Percentiles rank a stretch among this genome's conserved stretches.
phyloP scores from a whole-genome alignment of 2,888 invertebrate genomes.

The Eilema depressum region DNA sequence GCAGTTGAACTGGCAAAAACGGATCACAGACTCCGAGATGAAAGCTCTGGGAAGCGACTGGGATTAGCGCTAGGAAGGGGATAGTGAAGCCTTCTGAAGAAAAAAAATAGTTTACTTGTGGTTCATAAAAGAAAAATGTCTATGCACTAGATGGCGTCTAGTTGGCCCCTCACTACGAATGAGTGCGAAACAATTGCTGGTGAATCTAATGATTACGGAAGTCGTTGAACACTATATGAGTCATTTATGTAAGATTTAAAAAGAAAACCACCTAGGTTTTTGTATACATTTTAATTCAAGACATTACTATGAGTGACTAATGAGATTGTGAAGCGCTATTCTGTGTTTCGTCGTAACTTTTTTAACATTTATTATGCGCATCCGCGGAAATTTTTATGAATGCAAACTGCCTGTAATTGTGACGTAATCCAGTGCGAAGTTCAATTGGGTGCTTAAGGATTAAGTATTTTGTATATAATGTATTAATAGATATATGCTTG shows the following conservation, averaged over 20 bases:
- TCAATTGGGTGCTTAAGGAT: slow-evolving; percentile 23
- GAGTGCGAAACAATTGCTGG: not conserved
- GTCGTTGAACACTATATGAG: not conserved
- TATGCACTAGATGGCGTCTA: not conserved
- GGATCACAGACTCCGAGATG: no score
- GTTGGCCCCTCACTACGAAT: not conserved
- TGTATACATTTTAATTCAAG: not conserved
- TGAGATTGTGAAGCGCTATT: not conserved
- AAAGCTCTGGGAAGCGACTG: no score
- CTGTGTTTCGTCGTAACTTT: not conserved
- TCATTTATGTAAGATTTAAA: not conserved
- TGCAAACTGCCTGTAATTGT: not conserved
- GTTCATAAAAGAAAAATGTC: not conserved
- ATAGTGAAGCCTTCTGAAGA: no score
- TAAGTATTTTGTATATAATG: not conserved
- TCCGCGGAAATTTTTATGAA: not conserved
- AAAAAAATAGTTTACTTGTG: no score
- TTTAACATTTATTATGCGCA: not conserved
- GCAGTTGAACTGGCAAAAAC: no score
- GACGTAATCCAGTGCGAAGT: slow-evolving; percentile 21
- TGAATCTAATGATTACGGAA: not conserved
- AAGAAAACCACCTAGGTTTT: not conserved
- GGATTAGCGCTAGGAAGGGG: no score
- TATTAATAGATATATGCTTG: not conserved
- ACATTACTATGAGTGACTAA: not conserved